Evolutionary conservation across 2,888 invertebrate genomes (phyloP).

Genomic region (Tinea trinotella): DNA sequence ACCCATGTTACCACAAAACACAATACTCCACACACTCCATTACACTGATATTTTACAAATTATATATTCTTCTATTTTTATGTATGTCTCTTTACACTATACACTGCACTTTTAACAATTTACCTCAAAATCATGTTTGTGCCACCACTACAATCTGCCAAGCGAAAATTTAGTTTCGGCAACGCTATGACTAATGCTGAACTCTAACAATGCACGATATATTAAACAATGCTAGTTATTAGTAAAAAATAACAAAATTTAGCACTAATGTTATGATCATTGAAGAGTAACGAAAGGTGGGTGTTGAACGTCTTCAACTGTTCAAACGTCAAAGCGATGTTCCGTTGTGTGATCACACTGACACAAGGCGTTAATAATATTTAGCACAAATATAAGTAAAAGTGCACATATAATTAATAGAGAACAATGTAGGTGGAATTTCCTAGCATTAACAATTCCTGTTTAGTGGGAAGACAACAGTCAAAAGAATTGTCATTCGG

Average conservation of each 20-base stretch:
- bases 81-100: slow-evolving; percentile 42
- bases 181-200: slow-evolving; percentile 30
- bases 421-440: slow-evolving; percentile 47
- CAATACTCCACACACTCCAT: slow-evolving; percentile 47
- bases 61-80: slow-evolving; percentile 36
- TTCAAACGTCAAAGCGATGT: slow-evolving; percentile 6
- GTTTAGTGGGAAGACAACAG: slow-evolving; percentile 57
- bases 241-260: not conserved
- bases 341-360: slow-evolving; percentile 1
- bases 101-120: slow-evolving; percentile 60
- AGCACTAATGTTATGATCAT: slow-evolving; percentile 64
- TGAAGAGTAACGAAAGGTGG: slow-evolving; percentile 66
- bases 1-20: slow-evolving; percentile 64
- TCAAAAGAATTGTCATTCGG: slow-evolving; percentile 47
- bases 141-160: slow-evolving; percentile 40
- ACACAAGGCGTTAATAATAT: not conserved
- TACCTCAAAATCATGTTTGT: slow-evolving; percentile 72
- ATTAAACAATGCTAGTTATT: not conserved
- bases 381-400: not conserved
- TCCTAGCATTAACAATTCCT: slow-evolving; percentile 64
- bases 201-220: no score
- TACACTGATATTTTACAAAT: slow-evolving; percentile 27
- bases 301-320: slow-evolving; percentile 42
- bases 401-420: slow-evolving; percentile 13
- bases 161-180: slow-evolving; percentile 47